Percentiles rank a stretch among this genome's conserved stretches.
Evolutionary conservation across 2,888 invertebrate species (phyloP).

Genomic region (Philhelius pedissequus): DNA sequence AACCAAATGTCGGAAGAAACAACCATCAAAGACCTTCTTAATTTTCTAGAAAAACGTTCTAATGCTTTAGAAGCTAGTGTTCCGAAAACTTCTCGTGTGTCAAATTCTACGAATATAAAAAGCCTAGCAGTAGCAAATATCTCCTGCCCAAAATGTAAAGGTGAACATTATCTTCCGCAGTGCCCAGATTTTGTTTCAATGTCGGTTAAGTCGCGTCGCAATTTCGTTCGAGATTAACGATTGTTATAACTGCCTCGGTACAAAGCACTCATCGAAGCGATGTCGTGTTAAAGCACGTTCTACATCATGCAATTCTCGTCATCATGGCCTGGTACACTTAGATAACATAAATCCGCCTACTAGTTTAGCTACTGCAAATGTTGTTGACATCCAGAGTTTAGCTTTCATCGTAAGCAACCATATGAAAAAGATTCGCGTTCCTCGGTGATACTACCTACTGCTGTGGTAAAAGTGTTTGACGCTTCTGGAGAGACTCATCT

Average conservation of each 20-base stretch:
- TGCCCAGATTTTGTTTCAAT: too few relatives aligned
- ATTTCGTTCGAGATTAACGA: neutral
- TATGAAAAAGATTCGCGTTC: neutral
- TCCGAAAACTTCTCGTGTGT: neutral
- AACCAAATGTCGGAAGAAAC: neutral
- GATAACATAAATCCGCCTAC: neutral
- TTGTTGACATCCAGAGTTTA: neutral
- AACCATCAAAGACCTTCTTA: too few relatives aligned
- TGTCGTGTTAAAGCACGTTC: slow-evolving; percentile 1
- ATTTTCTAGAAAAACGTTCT: neutral
- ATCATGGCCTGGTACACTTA: slow-evolving; percentile 1
- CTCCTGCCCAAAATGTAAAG: neutral
- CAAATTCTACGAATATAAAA: neutral
- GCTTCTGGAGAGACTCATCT: too few relatives aligned
- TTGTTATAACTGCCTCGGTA: slow-evolving; percentile 12
- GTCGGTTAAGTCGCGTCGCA: too few relatives aligned
- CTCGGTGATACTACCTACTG: neutral
- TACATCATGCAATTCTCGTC: neutral
- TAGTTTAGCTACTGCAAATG: neutral
- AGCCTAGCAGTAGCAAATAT: neutral
- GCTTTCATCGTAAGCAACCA: too few relatives aligned
- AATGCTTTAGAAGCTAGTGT: slow-evolving; percentile 10
- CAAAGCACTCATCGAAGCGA: slow-evolving; percentile 8
- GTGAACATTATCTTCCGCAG: too few relatives aligned
- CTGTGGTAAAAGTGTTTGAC: neutral